These are phyloP conservation scores for Proteles cristata DNA, from an alignment of 2,113 vertebrate genomes.

Conservation along the genomic window DNA sequence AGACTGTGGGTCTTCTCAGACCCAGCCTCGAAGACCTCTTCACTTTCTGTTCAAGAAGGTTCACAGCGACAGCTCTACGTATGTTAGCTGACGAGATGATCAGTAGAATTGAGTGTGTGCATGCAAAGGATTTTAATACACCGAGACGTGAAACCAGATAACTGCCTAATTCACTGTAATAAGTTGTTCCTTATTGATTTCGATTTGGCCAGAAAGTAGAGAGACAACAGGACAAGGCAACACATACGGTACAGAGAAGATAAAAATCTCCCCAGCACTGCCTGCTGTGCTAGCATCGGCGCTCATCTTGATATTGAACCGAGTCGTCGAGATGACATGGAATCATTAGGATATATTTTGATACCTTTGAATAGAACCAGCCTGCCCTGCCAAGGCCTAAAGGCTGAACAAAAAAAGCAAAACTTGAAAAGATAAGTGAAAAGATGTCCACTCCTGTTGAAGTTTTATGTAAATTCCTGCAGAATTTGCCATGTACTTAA, in stretches of 20 bases:
- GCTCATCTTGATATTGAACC: slow-evolving; percentile 98
- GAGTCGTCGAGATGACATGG: slow-evolving; percentile 99
- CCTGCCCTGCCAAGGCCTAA: slow-evolving; percentile 98
- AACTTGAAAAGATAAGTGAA: neutral
- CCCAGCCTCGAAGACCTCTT: slow-evolving; percentile 85
- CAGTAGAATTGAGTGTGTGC: slow-evolving; percentile 99
- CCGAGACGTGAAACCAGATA: slow-evolving; percentile 99
- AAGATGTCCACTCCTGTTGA: neutral
- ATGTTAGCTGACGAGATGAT: slow-evolving; percentile 94
- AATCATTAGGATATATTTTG: slow-evolving; percentile 98
- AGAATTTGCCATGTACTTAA: slow-evolving; percentile 99
- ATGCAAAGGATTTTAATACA: slow-evolving; percentile 99
- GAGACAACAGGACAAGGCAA: slow-evolving; percentile 98
- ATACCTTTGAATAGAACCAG: slow-evolving; percentile 99
- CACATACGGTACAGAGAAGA: slow-evolving; percentile 99
- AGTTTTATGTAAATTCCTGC: slow-evolving; percentile 88
- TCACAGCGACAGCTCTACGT: slow-evolving; percentile 99
- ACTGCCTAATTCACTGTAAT: slow-evolving; percentile 99
- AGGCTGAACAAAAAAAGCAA: slow-evolving; percentile 82
- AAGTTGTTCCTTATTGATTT: slow-evolving; percentile 99
- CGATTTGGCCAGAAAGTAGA: slow-evolving; percentile 99
- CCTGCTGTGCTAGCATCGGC: slow-evolving; percentile 98
- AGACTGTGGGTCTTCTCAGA: slow-evolving; percentile 95
- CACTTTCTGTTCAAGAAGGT: slow-evolving; percentile 99
- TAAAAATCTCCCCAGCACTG: slow-evolving; percentile 98